Evolutionary conservation across 1,140 invertebrate genomes (phyloP), one percentile per base, ranked within the genome.

Genomic region (Drosophila tristis): DNA sequence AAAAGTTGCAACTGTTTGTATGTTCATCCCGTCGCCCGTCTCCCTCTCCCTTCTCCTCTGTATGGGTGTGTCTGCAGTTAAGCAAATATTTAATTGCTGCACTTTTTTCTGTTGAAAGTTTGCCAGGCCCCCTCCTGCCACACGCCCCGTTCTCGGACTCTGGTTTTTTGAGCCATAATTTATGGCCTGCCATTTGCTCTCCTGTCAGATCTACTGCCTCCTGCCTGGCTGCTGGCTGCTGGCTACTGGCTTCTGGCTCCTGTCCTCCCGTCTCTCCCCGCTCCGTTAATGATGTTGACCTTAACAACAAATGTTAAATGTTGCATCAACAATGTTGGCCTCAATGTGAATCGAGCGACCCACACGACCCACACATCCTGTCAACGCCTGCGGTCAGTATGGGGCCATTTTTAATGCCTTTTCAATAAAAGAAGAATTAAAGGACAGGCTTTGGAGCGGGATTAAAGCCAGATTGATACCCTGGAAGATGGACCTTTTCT

Each of bases 51-150:
- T 6, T 6, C 26, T 6, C 26, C 6, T 4, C 35, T 39, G 47
- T 58, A 43, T 74, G 50, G 54, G 61, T 64, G 57, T 43, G 58
- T 58, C 49, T 58, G 79, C 77, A 91, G 89, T 91, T 91, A 85
- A 91, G 80, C 89, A 91, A 91, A 91, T 91, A 91, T 91, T 91
- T 91, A 91, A 91, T 91, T 91, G 89, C 84, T 91, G 89, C 89
- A 91, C 80, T 90, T 91, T 87, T 87, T 89, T 76, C 73, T 67
- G 72, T 66, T 47, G 51, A 85, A 87, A 87, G 72, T 89, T 85
- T 73, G 81, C 81, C 81, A 86, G 73, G 70, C 56, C 61, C 51
- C 60, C 43, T 53, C 58, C 23, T 13, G 13, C 54, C 29, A 20
- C 16, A 57, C 5, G 9, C 23, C 31, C 35, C 44, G 15, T 49